Conservation (phyloP, 2,888 invertebrate genomes). For the Mesorhabditis sp. region DNA sequence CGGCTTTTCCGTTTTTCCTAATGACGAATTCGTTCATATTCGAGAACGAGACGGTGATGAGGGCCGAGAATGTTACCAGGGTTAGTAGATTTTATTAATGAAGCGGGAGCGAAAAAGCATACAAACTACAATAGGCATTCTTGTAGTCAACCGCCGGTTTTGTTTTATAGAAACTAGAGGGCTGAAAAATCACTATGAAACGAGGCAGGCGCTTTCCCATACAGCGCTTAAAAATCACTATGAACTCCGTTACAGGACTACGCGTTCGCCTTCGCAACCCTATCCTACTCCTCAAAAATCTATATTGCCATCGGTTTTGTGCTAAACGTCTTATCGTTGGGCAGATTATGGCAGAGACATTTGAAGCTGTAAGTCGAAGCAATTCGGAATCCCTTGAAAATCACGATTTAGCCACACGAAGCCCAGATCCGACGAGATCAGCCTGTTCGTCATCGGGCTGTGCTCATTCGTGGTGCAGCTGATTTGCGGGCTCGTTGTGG, state of each 20-base stretch:
- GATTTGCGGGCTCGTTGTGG: neutral
- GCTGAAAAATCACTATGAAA: neutral
- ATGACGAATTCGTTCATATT: neutral
- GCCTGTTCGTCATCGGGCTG: neutral
- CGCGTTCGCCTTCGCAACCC: neutral
- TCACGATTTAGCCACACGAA: too few species aligned
- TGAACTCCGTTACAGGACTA: neutral
- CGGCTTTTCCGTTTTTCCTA: neutral
- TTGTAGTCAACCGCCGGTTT: too few species aligned
- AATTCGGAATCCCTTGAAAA: neutral
- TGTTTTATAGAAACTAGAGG: neutral
- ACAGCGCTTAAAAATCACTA: neutral
- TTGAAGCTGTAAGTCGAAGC: neutral
- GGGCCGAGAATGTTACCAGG: neutral
- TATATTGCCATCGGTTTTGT: neutral
- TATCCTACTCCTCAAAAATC: neutral
- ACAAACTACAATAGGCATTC: too few species aligned
- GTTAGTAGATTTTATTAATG: too few species aligned
- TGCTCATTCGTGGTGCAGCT: neutral
- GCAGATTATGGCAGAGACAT: neutral
- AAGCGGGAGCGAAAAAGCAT: too few species aligned
- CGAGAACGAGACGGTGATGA: neutral
- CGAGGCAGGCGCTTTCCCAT: neutral
- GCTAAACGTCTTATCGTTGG: neutral
- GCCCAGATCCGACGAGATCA: neutral